Conservation (phyloP, 92 coral and sea anemone species). For the Porites cylindrica region DNA sequence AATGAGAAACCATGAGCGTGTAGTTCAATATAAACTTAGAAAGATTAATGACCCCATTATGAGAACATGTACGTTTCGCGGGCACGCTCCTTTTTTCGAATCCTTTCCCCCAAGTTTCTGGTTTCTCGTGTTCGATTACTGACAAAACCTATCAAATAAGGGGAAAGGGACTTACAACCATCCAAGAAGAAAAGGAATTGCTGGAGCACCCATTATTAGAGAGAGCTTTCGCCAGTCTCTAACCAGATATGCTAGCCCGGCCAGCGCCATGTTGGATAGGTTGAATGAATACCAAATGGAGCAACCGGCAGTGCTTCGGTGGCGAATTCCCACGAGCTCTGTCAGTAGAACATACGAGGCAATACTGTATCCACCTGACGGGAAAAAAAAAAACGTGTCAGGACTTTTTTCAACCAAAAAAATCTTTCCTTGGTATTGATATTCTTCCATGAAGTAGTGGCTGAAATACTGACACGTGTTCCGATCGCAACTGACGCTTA, state of each 20-base stretch:
- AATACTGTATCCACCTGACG: constrained; percentile 49
- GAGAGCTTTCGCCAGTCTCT: constrained; percentile 74
- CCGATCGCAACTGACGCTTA: no score
- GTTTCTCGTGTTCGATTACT: no score
- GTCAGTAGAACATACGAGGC: constrained; percentile 44
- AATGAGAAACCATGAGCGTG: no score
- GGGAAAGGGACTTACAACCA: constrained; percentile 63
- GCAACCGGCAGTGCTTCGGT: constrained; percentile 52
- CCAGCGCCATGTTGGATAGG: constrained; percentile 57
- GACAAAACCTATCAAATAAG: background rate
- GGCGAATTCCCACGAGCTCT: constrained; percentile 53
- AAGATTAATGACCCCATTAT: no score
- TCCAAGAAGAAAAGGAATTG: constrained; percentile 63
- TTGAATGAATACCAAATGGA: constrained; percentile 72
- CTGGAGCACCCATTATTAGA: constrained; percentile 62
- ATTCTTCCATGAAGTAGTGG: no score
- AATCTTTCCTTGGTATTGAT: background rate
- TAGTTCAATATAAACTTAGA: no score
- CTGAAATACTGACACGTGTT: no score
- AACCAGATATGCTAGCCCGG: constrained; percentile 67
- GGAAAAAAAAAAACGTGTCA: background rate
- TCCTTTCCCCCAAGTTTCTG: no score
- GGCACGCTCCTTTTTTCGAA: no score
- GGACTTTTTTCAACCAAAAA: background rate
- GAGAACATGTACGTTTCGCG: no score